These are phyloP conservation scores for Luperina nickerlii DNA, from an alignment of 2,888 invertebrate genomes.

Conservation along the genomic window DNA sequence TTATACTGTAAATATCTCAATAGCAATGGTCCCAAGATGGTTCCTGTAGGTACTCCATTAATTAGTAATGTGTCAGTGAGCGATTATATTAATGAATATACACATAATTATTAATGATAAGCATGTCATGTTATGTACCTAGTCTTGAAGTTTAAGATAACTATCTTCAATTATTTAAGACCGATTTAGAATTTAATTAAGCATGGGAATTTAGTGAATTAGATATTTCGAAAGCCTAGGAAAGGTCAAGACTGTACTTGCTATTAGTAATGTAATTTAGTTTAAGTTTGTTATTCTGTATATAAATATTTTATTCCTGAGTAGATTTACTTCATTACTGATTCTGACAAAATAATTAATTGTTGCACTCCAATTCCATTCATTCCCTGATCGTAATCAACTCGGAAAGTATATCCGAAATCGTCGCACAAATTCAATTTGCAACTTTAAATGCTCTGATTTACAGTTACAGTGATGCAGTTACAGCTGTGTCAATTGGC, in stretches of 20 bases:
- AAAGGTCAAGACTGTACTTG: not conserved
- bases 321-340: not conserved
- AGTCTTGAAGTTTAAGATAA: not conserved
- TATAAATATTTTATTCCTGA: not conserved
- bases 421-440: constrained; percentile 41
- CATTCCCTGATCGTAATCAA: constrained; percentile 20
- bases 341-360: not conserved
- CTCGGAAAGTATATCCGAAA: constrained; percentile 19
- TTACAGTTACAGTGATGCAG: constrained; percentile 36
- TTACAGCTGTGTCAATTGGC: constrained; percentile 50
- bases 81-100: not conserved
- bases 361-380: constrained; percentile 10
- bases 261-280: not conserved
- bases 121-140: not conserved
- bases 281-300: not conserved
- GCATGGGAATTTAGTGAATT: not conserved
- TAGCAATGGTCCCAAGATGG: not conserved
- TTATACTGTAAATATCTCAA: not conserved
- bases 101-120: not conserved
- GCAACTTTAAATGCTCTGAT: constrained; percentile 32
- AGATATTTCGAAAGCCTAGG: not conserved
- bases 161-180: not conserved
- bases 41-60: constrained; percentile 16
- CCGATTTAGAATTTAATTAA: not conserved
- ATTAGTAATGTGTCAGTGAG: constrained; percentile 4